Conservation (phyloP, 2,888 invertebrate genomes). For the Caenorhabditis japonica region DNA sequence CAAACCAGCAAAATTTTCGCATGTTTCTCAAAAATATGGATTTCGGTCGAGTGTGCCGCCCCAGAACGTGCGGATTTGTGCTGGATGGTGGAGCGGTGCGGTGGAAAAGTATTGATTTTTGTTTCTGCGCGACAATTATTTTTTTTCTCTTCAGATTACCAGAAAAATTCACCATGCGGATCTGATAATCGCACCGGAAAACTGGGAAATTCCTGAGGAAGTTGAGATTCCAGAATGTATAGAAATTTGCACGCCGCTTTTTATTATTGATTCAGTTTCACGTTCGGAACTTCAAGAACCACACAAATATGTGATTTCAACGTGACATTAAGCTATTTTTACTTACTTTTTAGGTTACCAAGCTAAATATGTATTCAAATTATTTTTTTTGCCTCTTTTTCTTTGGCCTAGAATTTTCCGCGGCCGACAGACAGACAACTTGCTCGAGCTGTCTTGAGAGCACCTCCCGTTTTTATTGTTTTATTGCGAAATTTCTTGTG, state of each 20-base stretch:
- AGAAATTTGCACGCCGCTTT: slow-evolving; percentile 17
- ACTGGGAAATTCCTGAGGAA: slow-evolving; percentile 18
- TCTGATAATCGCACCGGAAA: slow-evolving; percentile 17
- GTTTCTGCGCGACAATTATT: not conserved
- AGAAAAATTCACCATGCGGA: slow-evolving; percentile 7
- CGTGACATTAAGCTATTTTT: not conserved
- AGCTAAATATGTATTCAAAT: no score
- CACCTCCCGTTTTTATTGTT: not conserved
- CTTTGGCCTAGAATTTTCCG: no score
- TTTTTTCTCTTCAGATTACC: slow-evolving; percentile 11
- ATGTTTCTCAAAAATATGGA: slow-evolving; percentile 33
- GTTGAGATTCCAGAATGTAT: slow-evolving; percentile 9
- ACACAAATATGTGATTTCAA: slow-evolving; percentile 8
- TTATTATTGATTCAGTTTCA: slow-evolving; percentile 32
- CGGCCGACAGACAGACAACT: no score
- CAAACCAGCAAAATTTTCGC: slow-evolving; percentile 14
- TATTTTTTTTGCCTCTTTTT: no score
- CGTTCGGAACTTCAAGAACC: slow-evolving; percentile 8
- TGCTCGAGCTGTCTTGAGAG: no score
- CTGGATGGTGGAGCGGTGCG: slow-evolving; percentile 53
- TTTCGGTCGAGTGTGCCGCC: slow-evolving; percentile 33
- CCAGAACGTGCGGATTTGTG: slow-evolving; percentile 35
- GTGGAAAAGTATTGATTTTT: slow-evolving; percentile 36
- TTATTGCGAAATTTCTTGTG: slow-evolving; percentile 2
- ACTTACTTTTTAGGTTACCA: not conserved